A percentile compares a stretch with the other conserved stretches of the same genome.
Evolutionary conservation across 2,797 vertebrate species (phyloP).

Genomic region (Nannoperca australis): DNA sequence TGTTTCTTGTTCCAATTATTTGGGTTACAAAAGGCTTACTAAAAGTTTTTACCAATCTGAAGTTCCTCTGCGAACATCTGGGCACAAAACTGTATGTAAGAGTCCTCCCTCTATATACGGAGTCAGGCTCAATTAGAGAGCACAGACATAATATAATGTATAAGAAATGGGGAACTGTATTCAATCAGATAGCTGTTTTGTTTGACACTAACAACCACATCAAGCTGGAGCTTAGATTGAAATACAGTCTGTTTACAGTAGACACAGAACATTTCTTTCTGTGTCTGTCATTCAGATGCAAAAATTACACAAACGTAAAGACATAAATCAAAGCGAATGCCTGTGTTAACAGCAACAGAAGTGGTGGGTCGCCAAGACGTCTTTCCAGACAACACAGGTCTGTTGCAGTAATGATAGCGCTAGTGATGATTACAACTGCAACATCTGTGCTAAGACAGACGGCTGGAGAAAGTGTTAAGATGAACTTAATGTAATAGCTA

Average conservation of each 20-base stretch:
- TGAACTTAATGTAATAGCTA: background rate
- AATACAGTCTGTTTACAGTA: conserved; percentile 55
- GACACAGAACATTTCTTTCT: conserved; percentile 30
- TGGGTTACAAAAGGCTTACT: conserved; percentile 8
- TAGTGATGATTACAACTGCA: conserved; percentile 10
- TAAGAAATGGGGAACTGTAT: conserved; percentile 38
- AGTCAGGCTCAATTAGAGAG: conserved; percentile 63
- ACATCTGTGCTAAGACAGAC: background rate
- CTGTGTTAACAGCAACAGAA: conserved; percentile 44
- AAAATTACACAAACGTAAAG: conserved; percentile 27
- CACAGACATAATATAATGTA: conserved; percentile 40
- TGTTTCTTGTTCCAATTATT: conserved; percentile 2
- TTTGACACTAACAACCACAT: conserved; percentile 60
- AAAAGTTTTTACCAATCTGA: conserved; percentile 11
- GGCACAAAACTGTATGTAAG: conserved; percentile 19
- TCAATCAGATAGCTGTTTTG: conserved; percentile 45
- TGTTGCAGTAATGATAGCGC: conserved; percentile 29
- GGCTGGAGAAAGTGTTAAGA: conserved; percentile 3
- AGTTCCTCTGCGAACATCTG: conserved; percentile 55
- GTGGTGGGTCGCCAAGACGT: conserved; percentile 19
- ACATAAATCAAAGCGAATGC: conserved; percentile 35
- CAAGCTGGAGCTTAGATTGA: conserved; percentile 43
- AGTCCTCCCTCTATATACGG: conserved; percentile 35
- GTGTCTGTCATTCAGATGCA: conserved; percentile 46
- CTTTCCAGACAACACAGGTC: conserved; percentile 35